Percentiles rank a stretch among this genome's conserved stretches.
phyloP scores from a whole-genome alignment of 2,888 invertebrate genomes.

The Torymus auratus region DNA sequence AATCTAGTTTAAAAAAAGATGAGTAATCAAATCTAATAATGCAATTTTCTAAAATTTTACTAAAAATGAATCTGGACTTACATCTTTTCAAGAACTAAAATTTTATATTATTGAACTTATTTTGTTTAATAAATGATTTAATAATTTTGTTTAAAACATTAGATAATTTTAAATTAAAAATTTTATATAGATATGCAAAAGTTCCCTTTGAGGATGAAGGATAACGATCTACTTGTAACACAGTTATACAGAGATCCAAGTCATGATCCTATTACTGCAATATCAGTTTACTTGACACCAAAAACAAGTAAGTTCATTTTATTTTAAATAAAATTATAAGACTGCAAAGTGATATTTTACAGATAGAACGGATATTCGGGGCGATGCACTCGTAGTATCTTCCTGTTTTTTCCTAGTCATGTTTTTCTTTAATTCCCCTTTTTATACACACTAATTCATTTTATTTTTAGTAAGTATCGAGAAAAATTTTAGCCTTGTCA shows the following conservation, averaged over 20 bases:
- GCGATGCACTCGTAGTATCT: slow-evolving; percentile 33
- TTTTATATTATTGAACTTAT: too few relatives aligned
- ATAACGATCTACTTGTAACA: slow-evolving; percentile 97
- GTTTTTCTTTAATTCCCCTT: slow-evolving; percentile 17
- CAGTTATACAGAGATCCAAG: slow-evolving; percentile 96
- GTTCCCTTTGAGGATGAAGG: slow-evolving; percentile 98
- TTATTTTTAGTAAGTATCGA: slow-evolving; percentile 24
- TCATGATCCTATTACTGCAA: slow-evolving; percentile 96
- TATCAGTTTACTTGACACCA: slow-evolving; percentile 98
- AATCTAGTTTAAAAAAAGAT: too few relatives aligned
- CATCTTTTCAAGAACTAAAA: too few relatives aligned
- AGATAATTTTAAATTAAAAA: background rate
- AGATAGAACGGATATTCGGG: slow-evolving; percentile 10
- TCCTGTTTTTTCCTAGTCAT: slow-evolving; percentile 2
- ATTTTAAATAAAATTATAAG: slow-evolving; percentile 20
- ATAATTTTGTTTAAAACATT: background rate
- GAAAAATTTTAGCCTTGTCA: slow-evolving; percentile 20
- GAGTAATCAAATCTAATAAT: too few relatives aligned
- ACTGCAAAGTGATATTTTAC: slow-evolving; percentile 41
- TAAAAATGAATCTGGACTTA: background rate
- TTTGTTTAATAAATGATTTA: background rate
- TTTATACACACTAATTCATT: slow-evolving; percentile 40
- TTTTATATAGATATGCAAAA: slow-evolving; percentile 95
- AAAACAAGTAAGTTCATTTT: slow-evolving; percentile 91
- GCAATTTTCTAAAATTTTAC: too few relatives aligned